Percentiles rank a stretch among this genome's conserved stretches.
Conservation (phyloP, 2,888 invertebrate species). For the Sarcophaga variegata region DNA sequence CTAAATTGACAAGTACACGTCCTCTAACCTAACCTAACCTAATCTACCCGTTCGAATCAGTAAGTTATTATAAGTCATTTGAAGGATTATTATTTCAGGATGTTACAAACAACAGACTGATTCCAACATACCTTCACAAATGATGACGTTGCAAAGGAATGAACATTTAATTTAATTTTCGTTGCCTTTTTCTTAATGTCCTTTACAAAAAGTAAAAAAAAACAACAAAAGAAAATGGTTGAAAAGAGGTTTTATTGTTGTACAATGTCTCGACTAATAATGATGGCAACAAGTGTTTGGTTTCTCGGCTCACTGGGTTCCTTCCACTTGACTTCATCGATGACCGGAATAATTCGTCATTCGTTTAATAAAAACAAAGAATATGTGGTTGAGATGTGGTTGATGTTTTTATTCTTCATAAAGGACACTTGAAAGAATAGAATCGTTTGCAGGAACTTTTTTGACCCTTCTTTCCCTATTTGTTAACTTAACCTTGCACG, state of each 20-base stretch:
- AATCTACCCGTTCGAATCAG: too few species aligned
- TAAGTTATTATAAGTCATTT: too few species aligned
- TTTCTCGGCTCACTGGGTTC: slow-evolving; percentile 64
- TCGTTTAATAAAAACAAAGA: background rate
- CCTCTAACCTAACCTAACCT: too few species aligned
- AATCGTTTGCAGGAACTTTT: too few species aligned
- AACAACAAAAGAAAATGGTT: slow-evolving; percentile 5
- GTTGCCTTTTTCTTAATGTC: slow-evolving; percentile 38
- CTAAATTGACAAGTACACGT: too few species aligned
- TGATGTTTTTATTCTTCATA: background rate
- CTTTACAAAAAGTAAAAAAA: slow-evolving; percentile 5
- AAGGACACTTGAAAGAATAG: too few species aligned
- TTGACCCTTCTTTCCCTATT: background rate
- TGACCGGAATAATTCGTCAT: slow-evolving; percentile 39
- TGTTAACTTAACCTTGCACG: too few species aligned
- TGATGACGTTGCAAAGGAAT: too few species aligned
- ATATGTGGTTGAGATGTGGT: slow-evolving; percentile 8
- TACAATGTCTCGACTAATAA: slow-evolving; percentile 51
- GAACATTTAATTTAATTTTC: slow-evolving; percentile 19
- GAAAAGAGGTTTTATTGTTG: slow-evolving; percentile 29
- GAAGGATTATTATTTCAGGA: too few species aligned
- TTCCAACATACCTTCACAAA: too few species aligned
- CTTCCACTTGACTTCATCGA: slow-evolving; percentile 50
- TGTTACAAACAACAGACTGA: too few species aligned
- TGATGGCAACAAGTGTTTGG: slow-evolving; percentile 62